A percentile compares a stretch with the other conserved stretches of the same genome.
Conservation (phyloP, 2,888 invertebrate genomes). For the Desoria tigrina region DNA sequence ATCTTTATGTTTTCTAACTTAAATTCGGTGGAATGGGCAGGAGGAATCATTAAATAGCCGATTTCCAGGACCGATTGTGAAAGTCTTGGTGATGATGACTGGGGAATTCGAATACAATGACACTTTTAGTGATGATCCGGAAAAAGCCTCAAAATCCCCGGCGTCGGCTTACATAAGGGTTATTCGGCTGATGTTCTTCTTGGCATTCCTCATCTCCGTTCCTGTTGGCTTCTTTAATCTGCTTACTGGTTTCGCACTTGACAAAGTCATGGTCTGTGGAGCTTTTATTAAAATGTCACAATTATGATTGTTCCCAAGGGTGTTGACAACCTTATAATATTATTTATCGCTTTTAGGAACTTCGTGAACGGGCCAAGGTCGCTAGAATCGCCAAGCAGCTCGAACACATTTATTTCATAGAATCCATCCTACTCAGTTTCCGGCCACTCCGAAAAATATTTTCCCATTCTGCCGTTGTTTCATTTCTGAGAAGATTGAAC, state of each 20-base stretch:
- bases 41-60: conserved; percentile 33
- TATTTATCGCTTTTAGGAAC: conserved; percentile 31
- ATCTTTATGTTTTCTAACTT: background rate
- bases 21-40: conserved; percentile 6
- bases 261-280: conserved; percentile 34
- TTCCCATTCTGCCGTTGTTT: conserved; percentile 12
- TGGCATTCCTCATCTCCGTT: conserved; percentile 35
- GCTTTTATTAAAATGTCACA: no score
- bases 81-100: conserved; percentile 36
- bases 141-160: background rate
- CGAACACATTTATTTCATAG: conserved; percentile 35
- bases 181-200: conserved; percentile 32
- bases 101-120: conserved; percentile 40
- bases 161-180: conserved; percentile 13
- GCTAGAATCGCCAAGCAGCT: conserved; percentile 33
- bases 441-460: conserved; percentile 26
- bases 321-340: no score
- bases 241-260: conserved; percentile 36
- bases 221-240: conserved; percentile 37
- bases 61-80: conserved; percentile 34
- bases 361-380: conserved; percentile 34
- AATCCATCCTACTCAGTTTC: conserved; percentile 25
- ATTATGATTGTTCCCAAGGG: background rate
- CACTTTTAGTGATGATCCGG: conserved; percentile 34
- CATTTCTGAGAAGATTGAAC: conserved; percentile 29